Evolutionary conservation across 1,140 invertebrate genomes (phyloP), one percentile per base, ranked within the genome.

Genomic region (Ips nitidus): DNA sequence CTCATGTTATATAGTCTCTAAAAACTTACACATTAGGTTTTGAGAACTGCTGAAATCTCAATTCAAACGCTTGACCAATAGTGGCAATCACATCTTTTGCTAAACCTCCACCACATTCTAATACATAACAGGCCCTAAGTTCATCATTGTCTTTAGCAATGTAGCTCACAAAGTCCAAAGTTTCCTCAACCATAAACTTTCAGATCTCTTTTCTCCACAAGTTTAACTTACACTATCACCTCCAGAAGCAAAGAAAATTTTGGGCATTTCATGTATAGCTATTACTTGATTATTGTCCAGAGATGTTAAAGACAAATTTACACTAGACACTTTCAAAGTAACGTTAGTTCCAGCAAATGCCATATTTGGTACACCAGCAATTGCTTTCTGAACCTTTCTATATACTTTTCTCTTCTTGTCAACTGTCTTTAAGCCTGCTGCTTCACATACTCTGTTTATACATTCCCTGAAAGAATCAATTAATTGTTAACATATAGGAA

Each of bases 31-130:
- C 82, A 60, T 83, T 74, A 41, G 80, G 80, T 66, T 90, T 91
- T 69, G 90, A 93, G 7, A 92, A 95, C 77, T 97, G 93, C 81
- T 97, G 96, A 79, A 94, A 97, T 62, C 96, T 86, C 61, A 98
- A 83, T 80, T 98, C 95, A 82, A 98, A 99, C 1, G 97, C 97
- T 84, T 98, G 97, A 64, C 97, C 97, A 76, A 99, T 95, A 41
- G 96, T 98, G 0, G 95, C 94, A 75, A 99, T 98, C 4, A 98
- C 94, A 84, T 98, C 95, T 83, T 98, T 95, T 2, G 96, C 94
- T 73, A 95, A 83, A 22, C 94, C 93, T 52, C 94, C 94, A 1
- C 93, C 93, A 83, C 97, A 98, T 84, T 98, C 95, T 47, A 99
- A 82, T 3, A 99, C 96, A 82, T 98, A 98, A 83, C 97, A 99